phyloP scores from a whole-genome alignment of 1,140 invertebrate genomes.

The Drosophila paulistorum region DNA sequence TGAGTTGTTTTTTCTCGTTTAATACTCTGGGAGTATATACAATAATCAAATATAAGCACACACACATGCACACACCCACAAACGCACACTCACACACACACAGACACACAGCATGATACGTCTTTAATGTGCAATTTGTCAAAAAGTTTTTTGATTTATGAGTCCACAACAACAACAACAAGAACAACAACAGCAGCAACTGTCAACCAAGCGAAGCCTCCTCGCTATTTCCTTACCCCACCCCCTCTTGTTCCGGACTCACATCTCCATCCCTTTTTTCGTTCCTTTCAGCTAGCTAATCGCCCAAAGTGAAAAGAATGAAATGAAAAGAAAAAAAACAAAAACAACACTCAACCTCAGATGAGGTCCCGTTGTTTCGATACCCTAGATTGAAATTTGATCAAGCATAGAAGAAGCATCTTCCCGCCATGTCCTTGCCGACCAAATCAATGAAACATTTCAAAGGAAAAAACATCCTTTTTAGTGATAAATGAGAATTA shows the following conservation, averaged over 20 bases:
- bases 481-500: too few species aligned
- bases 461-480: too few species aligned
- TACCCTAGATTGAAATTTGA: neutral
- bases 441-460: too few species aligned
- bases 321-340: conserved; percentile 27
- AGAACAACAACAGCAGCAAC: conserved; percentile 26
- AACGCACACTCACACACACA: conserved; percentile 32
- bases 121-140: conserved; percentile 81
- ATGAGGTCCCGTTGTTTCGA: neutral
- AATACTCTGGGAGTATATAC: conserved; percentile 53
- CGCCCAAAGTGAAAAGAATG: conserved; percentile 32
- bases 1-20: conserved; percentile 3
- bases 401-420: too few species aligned
- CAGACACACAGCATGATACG: conserved; percentile 28
- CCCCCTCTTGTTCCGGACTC: too few species aligned
- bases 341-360: neutral
- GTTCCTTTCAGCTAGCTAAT: conserved; percentile 16
- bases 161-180: conserved; percentile 41
- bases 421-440: too few species aligned
- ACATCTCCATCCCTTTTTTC: conserved; percentile 16
- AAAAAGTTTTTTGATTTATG: conserved; percentile 80
- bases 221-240: neutral
- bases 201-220: conserved; percentile 43
- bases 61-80: conserved; percentile 15
- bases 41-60: conserved; percentile 38